Base-by-base conservation (phyloP, 2,888 invertebrate genomes). In the Cryptocheilus praepositus region DNA sequence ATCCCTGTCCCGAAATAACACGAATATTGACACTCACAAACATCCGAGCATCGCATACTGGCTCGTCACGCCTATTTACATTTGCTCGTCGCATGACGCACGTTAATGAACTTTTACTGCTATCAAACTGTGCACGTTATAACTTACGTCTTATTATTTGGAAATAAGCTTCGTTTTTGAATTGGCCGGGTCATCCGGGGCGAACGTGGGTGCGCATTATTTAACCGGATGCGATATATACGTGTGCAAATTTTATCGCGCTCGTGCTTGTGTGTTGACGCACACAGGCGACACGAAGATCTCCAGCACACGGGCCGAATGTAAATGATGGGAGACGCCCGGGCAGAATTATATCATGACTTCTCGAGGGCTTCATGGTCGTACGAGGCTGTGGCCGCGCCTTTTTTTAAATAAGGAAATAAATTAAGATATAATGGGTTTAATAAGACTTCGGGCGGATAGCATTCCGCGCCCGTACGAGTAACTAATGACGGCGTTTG, bases 351-450 rank as follows among this genome's bases (percentile, higher is more conserved):
- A 80, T 83, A 83, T 82, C 83, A 76, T 83, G 83, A 83, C 73
- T 66, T 68, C 63, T 73, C 22, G 69, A 62, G 64, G 62, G 53
- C 55, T 65, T 74, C 61, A 61, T 46, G 61, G 45, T 54, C 55
- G 51, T 46, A 53, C 63, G 43, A 11, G 44, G 69, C 55, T 61
- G 62, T 25, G 65, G 62, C 36, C 61, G 43, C 28, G 65, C 53
- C 69, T 74, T 76, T 79, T 81, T 82, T 76, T 70, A 77, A 81
- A 81, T 80, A 79, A 80, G 79, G 70, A 83, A 82, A 83, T 84
- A 82, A 84, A 84, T 84, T 83, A 82, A 83, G 82, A 80, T 71
- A 74, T 81, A 83, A 82, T 80, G 82, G 79, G 74, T 79, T 78
- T 83, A 83, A 84, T 82, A 82, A 84, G 82, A 74, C 80, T 74